Evolutionary conservation across 2,797 vertebrate species (phyloP), one percentile per base, ranked within the genome.

Genomic region (Brachymystax lenok): DNA sequence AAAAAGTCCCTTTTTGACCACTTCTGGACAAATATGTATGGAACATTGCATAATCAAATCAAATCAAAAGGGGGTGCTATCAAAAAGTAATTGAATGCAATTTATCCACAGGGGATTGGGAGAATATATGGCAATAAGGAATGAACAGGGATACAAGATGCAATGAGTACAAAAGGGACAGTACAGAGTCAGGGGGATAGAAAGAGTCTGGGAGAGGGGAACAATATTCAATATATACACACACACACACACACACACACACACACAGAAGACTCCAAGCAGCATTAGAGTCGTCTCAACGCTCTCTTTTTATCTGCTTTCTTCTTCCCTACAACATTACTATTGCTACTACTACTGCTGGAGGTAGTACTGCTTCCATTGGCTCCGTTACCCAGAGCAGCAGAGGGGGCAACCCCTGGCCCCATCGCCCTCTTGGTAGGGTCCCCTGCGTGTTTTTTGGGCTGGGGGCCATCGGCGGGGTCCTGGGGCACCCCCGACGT

Each of bases 261-360:
- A 71, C 35, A 75, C 54, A 79, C 51, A 86, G 78, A 82, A 70
- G 73, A 2, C 33, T 66, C 16, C 80, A 92, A 69, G 73, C 89
- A 82, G 74, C 89, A 82, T 94, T 97, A 98, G 94, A 98, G 96
- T 88, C 97, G 94, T 86, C 96, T 94, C 85, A 98, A 92, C 0
- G 96, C 97, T 54, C 97, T 94, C 86, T 98, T 98, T 94, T 98
- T 98, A 93, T 98, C 96, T 0, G 93, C 95, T 92, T 98, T 98
- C 91, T 97, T 98, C 91, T 98, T 98, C 74, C 93, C 95, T 28
- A 93, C 94, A 87, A 93, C 84, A 73, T 86, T 92, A 89, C 88
- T 96, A 91, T 77, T 91, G 88, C 91, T 96, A 92, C 90, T 93
- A 68, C 81, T 91, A 67, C 76, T 92, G 89, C 91, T 96, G 75